Conservation (phyloP, 1,140 invertebrate genomes). For the Pseudomyrmex cubaensis region DNA sequence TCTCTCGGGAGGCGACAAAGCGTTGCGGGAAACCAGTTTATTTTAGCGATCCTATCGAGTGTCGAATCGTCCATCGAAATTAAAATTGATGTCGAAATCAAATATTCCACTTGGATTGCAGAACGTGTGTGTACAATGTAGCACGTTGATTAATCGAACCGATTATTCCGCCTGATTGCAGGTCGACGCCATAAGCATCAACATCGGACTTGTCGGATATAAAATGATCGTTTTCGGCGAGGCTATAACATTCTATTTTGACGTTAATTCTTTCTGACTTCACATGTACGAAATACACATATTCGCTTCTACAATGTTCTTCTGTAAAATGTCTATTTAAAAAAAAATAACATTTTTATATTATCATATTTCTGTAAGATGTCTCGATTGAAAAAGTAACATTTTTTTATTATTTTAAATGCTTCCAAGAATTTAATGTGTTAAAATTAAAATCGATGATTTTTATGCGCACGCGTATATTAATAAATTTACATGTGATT, state of each 20-base stretch:
- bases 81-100: constrained; percentile 41
- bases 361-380: background rate
- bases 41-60: constrained; percentile 60
- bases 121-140: constrained; percentile 36
- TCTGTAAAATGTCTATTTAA: background rate
- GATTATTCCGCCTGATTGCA: constrained; percentile 53
- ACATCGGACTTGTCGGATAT: constrained; percentile 23
- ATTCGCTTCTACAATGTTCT: background rate
- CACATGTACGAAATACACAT: background rate
- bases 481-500: too few relatives aligned
- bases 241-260: constrained; percentile 28
- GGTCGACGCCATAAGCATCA: constrained; percentile 43
- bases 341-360: background rate
- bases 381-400: background rate
- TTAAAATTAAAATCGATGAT: too few relatives aligned
- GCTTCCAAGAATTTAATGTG: too few relatives aligned
- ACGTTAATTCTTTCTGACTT: constrained; percentile 22
- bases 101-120: constrained; percentile 32
- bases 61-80: constrained; percentile 57
- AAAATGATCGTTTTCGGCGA: constrained; percentile 19
- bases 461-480: too few relatives aligned
- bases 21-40: constrained; percentile 59
- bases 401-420: background rate
- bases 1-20: constrained; percentile 54
- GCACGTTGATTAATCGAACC: constrained; percentile 50